phyloP scores from a whole-genome alignment of 2,113 vertebrate species.

The Campylomormyrus numenius region DNA sequence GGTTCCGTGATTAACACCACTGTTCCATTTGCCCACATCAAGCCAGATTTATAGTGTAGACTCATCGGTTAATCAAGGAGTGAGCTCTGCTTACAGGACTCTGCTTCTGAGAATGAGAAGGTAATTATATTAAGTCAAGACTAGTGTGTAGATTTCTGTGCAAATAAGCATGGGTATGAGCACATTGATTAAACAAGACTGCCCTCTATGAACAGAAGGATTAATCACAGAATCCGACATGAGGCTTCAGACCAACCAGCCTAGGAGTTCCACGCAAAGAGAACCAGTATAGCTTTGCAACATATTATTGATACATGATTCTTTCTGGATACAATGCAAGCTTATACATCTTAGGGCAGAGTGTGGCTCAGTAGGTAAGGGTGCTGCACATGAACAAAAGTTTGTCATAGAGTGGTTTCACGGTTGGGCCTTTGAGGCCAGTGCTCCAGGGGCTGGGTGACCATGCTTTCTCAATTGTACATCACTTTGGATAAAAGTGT shows the following conservation, averaged over 20 bases:
- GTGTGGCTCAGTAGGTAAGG: neutral
- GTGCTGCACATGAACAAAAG: neutral
- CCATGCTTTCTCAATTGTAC: neutral
- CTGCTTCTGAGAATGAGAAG: neutral
- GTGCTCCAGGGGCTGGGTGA: neutral
- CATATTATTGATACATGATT: neutral
- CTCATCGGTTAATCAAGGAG: neutral
- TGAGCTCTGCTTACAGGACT: neutral
- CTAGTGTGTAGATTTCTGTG: neutral
- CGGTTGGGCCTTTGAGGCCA: neutral
- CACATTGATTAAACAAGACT: neutral
- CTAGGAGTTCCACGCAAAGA: neutral
- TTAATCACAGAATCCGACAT: neutral
- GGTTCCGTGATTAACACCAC: conserved; percentile 1
- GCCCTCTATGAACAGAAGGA: neutral
- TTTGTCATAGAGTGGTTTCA: neutral
- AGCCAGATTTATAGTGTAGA: neutral
- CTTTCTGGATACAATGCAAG: neutral
- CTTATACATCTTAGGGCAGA: neutral
- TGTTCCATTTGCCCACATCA: neutral
- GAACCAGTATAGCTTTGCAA: neutral
- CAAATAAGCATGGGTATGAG: neutral
- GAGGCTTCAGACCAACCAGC: neutral
- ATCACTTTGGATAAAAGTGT: neutral
- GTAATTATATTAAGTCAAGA: neutral